phyloP scores from a whole-genome alignment of 2,797 vertebrate genomes.

The Hippopotamyrus pictus region DNA sequence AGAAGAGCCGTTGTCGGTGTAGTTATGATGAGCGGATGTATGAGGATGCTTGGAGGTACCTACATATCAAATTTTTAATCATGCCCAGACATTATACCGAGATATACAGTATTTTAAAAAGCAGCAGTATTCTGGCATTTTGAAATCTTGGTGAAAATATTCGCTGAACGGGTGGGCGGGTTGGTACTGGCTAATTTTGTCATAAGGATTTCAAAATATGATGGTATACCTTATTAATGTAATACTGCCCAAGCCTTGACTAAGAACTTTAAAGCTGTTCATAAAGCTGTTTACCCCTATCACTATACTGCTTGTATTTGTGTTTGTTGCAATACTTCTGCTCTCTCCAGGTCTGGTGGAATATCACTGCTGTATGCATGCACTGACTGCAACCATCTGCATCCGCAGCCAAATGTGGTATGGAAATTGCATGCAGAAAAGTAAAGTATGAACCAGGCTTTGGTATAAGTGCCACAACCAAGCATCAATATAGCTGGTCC shows the following conservation, averaged over 20 bases:
- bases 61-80: background rate
- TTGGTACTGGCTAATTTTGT: background rate
- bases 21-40: background rate
- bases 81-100: background rate
- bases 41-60: background rate
- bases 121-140: background rate
- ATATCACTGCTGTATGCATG: background rate
- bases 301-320: background rate
- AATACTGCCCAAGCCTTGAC: background rate
- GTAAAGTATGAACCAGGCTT: background rate
- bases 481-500: background rate
- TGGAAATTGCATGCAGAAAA: background rate
- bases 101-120: background rate
- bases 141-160: background rate
- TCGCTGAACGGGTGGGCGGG: background rate
- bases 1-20: background rate
- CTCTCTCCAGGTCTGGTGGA: background rate
- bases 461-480: background rate
- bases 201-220: background rate
- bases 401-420: background rate
- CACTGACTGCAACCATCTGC: background rate
- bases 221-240: background rate
- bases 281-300: background rate
- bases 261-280: background rate
- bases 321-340: background rate